A percentile compares a stretch with the other conserved stretches of the same genome.
Evolutionary conservation across 37 sponge, comb jelly and placozoan species (phyloP).

Genomic region (Haliclona indistincta): DNA sequence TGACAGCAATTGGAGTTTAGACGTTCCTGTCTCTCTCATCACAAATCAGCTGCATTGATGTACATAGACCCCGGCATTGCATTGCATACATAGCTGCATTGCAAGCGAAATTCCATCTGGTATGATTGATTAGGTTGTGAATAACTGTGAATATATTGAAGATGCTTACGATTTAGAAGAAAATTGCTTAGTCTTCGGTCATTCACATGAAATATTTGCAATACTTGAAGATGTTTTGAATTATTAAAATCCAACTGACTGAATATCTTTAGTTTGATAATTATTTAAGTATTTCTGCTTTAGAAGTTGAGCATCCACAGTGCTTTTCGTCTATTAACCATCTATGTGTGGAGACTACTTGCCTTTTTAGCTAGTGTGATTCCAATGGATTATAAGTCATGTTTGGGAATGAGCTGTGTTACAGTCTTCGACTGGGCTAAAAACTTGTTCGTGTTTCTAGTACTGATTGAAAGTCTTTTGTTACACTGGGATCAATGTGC

Average conservation of each 20-base stretch:
- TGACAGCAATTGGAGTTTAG: too few species aligned
- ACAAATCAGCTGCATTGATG: too few species aligned
- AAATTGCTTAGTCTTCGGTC: not conserved
- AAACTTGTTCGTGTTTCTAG: too few species aligned
- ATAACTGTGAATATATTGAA: not conserved
- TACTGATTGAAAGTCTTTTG: too few species aligned
- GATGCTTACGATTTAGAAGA: not conserved
- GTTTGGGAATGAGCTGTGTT: not conserved
- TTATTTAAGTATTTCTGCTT: too few species aligned
- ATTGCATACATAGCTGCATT: too few species aligned
- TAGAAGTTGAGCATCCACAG: too few species aligned
- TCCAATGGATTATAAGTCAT: not conserved
- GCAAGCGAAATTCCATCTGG: not conserved
- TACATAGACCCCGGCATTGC: not conserved
- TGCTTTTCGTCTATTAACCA: not conserved
- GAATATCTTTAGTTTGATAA: not conserved
- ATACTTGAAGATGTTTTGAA: not conserved
- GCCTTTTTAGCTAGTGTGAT: too few species aligned
- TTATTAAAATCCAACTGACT: not conserved
- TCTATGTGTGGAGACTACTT: not conserved
- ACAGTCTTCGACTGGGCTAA: too few species aligned
- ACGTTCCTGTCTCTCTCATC: too few species aligned
- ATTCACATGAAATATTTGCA: not conserved
- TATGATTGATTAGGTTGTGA: not conserved
- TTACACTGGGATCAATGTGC: not conserved